Base-by-base conservation (phyloP, 1,140 invertebrate genomes). In the Drosophila dunni region DNA sequence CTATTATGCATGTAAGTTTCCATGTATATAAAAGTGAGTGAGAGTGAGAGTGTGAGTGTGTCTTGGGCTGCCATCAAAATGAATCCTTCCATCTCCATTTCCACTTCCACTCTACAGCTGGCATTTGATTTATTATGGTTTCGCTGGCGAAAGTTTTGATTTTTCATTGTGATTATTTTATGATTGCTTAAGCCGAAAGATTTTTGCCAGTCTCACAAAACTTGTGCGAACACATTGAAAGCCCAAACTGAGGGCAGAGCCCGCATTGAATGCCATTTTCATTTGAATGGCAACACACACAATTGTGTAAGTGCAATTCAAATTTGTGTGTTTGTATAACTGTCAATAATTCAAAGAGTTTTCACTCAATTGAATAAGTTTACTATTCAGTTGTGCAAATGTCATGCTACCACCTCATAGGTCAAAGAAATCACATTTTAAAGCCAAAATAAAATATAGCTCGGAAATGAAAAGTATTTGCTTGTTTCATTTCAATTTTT, bases 101-200 rank as follows among this genome's bases (percentile, higher is more conserved):
- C 61, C 10, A n/a, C 2, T 13, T n/a, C 61, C 10, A n/a, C 2
- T 45, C 34, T 24, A 17, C 17, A 36, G 53, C 40, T 36, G 48
- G 33, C 36, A 50, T 76, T 81, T 79, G 83, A 88, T 85, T 86
- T 86, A 88, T 81, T 82, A 63, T 70, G 67, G 58, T 66, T 46
- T 66, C 54, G 46, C 13, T 48, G 46, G 60, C 24, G 38, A 73
- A 86, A 86, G 79, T 86, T 86, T 83, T 88, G 76, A 70, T 74
- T 83, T 82, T 67, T 82, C 73, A 88, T 88, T 86, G 83, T 86
- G 83, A 82, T 88, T 88, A 86, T 86, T 86, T 86, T 88, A 83
- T 88, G 79, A 86, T 88, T 88, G 83, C 71, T 88, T 74, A 77
- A 70, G 79, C 79, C 57, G 48, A 76, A 76, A 69, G 24, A 3